phyloP scores from a whole-genome alignment of 2,888 invertebrate species.

The Platycheirus rosarum region DNA sequence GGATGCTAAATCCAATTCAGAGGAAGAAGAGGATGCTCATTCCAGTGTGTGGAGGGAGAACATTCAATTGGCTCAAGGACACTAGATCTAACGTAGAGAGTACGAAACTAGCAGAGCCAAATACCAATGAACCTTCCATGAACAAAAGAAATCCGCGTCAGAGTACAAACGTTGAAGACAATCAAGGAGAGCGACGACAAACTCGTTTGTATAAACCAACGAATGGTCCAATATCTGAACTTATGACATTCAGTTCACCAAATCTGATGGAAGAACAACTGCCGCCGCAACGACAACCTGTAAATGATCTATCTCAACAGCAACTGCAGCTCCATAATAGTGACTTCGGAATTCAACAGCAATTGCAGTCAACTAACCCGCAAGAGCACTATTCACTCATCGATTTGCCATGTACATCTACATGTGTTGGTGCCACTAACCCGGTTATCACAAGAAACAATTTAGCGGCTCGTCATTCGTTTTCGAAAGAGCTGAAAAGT shows the following conservation, averaged over 20 bases:
- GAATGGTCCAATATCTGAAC: too few relatives aligned
- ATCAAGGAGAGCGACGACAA: too few relatives aligned
- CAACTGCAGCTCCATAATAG: too few relatives aligned
- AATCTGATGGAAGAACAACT: too few relatives aligned
- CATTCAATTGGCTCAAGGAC: background rate
- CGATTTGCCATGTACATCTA: background rate
- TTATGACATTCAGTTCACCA: too few relatives aligned
- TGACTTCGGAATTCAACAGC: background rate
- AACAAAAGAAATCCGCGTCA: too few relatives aligned
- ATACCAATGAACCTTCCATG: too few relatives aligned
- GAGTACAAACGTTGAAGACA: too few relatives aligned
- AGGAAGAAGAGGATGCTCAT: background rate
- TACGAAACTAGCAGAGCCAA: background rate
- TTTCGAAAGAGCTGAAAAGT: background rate
- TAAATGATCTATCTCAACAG: too few relatives aligned
- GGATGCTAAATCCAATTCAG: background rate
- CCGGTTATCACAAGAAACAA: background rate
- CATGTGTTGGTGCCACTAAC: background rate
- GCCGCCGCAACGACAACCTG: slow-evolving; percentile 10
- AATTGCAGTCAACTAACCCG: slow-evolving; percentile 2
- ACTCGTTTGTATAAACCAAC: too few relatives aligned
- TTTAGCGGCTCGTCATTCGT: background rate
- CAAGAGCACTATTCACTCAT: slow-evolving; percentile 4
- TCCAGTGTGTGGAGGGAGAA: slow-evolving; percentile 2
- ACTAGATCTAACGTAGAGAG: background rate